Evolutionary conservation across 1,140 invertebrate genomes (phyloP).

Genomic region (Teleogryllus occipitalis): DNA sequence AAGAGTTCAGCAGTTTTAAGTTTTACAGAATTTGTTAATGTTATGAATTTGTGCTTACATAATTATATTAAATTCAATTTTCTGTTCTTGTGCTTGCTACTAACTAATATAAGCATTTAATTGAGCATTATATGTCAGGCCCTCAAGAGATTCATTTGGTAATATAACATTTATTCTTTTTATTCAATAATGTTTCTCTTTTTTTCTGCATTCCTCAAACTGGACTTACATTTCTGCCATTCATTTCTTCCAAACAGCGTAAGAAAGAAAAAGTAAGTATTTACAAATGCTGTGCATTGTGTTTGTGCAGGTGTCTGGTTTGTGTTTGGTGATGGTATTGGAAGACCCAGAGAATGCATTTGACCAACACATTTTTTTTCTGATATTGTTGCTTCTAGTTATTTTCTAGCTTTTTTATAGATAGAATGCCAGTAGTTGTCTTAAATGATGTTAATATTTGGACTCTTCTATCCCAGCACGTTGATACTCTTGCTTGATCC

Average conservation of each 20-base stretch:
- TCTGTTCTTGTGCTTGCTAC: neutral
- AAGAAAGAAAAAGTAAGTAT: neutral
- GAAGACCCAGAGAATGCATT: neutral
- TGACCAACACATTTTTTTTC: no score
- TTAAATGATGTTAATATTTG: no score
- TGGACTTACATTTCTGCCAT: neutral
- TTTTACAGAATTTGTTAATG: neutral
- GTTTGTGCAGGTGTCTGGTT: neutral
- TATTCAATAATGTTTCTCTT: no score
- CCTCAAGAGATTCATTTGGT: no score
- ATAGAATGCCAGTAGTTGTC: no score
- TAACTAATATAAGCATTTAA: neutral
- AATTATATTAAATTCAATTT: neutral
- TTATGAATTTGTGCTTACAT: neutral
- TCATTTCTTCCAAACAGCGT: neutral
- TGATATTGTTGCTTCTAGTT: no score
- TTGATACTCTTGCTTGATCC: no score
- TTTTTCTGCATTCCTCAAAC: neutral
- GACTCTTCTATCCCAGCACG: no score
- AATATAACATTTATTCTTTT: no score
- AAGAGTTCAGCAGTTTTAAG: no score
- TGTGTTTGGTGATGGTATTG: neutral
- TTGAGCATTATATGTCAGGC: no score
- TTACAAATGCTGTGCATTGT: neutral
- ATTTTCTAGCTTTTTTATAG: no score